Evolutionary conservation across 2,888 invertebrate genomes (phyloP).

Genomic region (Dromius quadrimaculatus): DNA sequence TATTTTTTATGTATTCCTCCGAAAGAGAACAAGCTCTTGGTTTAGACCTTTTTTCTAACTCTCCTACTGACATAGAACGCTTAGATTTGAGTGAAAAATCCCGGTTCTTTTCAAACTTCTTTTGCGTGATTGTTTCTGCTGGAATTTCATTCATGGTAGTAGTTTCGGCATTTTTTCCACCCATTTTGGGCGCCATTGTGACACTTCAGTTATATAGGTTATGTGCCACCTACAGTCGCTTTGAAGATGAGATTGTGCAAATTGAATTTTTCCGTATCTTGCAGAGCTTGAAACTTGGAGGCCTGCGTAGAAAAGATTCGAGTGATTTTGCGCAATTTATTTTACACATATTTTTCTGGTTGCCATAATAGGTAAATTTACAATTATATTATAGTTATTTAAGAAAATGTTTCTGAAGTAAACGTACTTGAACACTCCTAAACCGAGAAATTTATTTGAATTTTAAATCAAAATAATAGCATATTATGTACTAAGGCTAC

Average conservation of each 20-base stretch:
- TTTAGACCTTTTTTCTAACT: conserved; percentile 56
- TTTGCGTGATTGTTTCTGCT: not conserved
- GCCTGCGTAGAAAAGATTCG: too few relatives aligned
- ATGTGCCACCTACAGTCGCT: too few relatives aligned
- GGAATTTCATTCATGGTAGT: conserved; percentile 20
- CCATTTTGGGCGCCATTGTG: conserved; percentile 54
- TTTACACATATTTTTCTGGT: too few relatives aligned
- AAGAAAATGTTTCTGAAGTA: too few relatives aligned
- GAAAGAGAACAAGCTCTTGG: conserved; percentile 35
- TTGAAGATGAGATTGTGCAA: not conserved
- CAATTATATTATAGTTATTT: too few relatives aligned
- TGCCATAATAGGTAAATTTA: too few relatives aligned
- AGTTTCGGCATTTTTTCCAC: conserved; percentile 40
- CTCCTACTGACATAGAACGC: conserved; percentile 60
- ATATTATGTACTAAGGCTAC: too few relatives aligned
- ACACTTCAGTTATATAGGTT: too few relatives aligned
- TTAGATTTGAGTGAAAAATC: conserved; percentile 56
- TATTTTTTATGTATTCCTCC: conserved; percentile 22
- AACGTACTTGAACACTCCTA: too few relatives aligned
- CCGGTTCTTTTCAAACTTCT: conserved; percentile 52
- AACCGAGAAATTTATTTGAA: too few relatives aligned
- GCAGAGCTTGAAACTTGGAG: not conserved
- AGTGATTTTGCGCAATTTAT: too few relatives aligned
- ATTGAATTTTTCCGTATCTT: not conserved
- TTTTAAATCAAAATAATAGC: too few relatives aligned